These are phyloP conservation scores for Geococcyx californianus DNA, from an alignment of 2,113 vertebrate species.

Conservation along the genomic window DNA sequence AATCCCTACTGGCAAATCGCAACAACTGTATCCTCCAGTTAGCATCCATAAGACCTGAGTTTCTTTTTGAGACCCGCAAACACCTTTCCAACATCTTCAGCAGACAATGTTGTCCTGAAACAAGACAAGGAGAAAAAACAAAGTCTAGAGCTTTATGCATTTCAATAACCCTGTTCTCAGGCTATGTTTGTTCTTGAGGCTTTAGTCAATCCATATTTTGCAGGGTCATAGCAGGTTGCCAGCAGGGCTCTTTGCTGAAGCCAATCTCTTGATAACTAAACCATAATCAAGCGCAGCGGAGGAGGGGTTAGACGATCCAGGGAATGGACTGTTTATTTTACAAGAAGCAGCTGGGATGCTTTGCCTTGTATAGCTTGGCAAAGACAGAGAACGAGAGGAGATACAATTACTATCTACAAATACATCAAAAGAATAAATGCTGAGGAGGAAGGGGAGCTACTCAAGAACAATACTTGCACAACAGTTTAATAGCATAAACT, in stretches of 20 bases:
- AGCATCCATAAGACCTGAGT: not conserved
- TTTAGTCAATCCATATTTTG: not conserved
- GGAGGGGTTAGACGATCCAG: not conserved
- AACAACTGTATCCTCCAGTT: not conserved
- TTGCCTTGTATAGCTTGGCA: constrained; percentile 46
- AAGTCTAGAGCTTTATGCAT: not conserved
- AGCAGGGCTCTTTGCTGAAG: not conserved
- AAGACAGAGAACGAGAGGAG: not conserved
- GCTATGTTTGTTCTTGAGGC: not conserved
- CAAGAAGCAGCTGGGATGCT: not conserved
- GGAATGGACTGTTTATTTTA: constrained; percentile 28
- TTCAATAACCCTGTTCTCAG: not conserved
- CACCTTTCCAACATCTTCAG: not conserved
- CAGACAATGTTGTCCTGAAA: not conserved
- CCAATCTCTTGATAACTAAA: not conserved
- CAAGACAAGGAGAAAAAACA: not conserved
- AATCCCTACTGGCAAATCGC: not conserved
- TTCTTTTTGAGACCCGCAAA: not conserved
- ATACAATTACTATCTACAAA: not conserved
- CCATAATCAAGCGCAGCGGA: not conserved
- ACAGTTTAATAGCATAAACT: not conserved
- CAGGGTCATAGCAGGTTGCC: not conserved
- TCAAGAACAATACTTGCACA: constrained; percentile 60
- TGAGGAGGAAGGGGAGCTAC: constrained; percentile 7
- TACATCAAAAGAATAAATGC: constrained; percentile 44